These are phyloP conservation scores for Pelvicachromis taeniatus DNA, from an alignment of 2,113 vertebrate genomes.

Conservation along the genomic window DNA sequence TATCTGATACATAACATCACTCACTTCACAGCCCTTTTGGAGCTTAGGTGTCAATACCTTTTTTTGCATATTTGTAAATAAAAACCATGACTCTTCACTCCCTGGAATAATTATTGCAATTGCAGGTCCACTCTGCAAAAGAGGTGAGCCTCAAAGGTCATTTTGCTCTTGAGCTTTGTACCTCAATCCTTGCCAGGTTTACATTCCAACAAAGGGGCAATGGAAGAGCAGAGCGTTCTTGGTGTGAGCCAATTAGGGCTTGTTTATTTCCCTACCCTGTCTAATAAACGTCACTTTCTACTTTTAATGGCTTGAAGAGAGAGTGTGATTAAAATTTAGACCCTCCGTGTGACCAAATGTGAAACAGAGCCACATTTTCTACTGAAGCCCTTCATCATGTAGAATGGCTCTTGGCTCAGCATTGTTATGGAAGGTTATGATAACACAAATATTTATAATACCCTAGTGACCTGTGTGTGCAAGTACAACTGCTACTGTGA, in stretches of 20 bases:
- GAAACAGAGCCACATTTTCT: conserved; percentile 31
- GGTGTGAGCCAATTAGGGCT: conserved; percentile 62
- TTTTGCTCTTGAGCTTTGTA: conserved; percentile 22
- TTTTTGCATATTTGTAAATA: conserved; percentile 25
- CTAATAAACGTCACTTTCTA: conserved; percentile 68
- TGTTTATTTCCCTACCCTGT: conserved; percentile 69
- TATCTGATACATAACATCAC: conserved; percentile 11
- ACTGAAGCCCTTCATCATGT: conserved; percentile 19
- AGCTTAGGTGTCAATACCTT: background rate
- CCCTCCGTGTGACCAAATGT: conserved; percentile 43
- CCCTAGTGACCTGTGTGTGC: conserved; percentile 34
- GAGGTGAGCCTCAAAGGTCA: conserved; percentile 42
- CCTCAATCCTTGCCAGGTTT: conserved; percentile 39
- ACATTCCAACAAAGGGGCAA: conserved; percentile 34
- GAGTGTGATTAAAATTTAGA: conserved; percentile 62
- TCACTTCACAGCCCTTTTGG: conserved; percentile 5
- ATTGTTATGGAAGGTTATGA: conserved; percentile 41
- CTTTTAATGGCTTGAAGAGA: conserved; percentile 67
- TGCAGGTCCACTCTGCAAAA: background rate
- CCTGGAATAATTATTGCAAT: background rate
- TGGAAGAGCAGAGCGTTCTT: conserved; percentile 11
- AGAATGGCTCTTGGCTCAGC: conserved; percentile 26
- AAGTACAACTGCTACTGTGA: conserved; percentile 6
- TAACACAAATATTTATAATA: conserved; percentile 53
- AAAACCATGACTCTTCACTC: background rate